A percentile compares a stretch with the other conserved stretches of the same genome.
Evolutionary conservation across 2,888 invertebrate species (phyloP).

Genomic region (Mayetiola destructor): DNA sequence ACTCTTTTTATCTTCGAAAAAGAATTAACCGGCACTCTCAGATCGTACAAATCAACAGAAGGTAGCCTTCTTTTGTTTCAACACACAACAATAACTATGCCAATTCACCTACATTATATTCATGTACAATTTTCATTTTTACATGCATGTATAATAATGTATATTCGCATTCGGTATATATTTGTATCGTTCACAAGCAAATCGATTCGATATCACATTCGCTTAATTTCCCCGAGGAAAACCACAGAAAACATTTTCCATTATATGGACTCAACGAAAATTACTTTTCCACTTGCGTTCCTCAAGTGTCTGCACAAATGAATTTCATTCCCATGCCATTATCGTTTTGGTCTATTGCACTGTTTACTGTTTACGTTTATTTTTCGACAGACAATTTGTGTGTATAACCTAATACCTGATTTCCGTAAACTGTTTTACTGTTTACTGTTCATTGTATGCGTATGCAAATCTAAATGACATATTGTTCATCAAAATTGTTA

Average conservation of each 20-base stretch:
- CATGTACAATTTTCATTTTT: too few species aligned
- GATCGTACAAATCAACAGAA: too few species aligned
- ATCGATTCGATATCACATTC: slow-evolving; percentile 12
- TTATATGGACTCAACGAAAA: slow-evolving; percentile 14
- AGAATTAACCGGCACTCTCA: too few species aligned
- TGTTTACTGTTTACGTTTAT: not conserved
- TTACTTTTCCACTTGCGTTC: slow-evolving; percentile 14
- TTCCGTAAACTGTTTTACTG: too few species aligned
- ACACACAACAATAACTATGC: too few species aligned
- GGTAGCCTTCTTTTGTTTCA: too few species aligned
- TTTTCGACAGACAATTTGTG: not conserved
- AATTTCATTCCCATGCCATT: not conserved
- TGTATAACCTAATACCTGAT: not conserved
- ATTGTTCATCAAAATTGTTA: slow-evolving; percentile 8
- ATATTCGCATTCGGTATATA: too few species aligned
- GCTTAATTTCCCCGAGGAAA: slow-evolving; percentile 15
- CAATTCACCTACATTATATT: too few species aligned
- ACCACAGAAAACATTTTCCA: slow-evolving; percentile 16
- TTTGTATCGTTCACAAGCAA: too few species aligned
- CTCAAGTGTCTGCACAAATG: not conserved
- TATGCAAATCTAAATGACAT: slow-evolving; percentile 13
- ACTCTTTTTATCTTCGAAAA: too few species aligned
- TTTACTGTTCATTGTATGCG: not conserved
- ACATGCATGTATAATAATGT: too few species aligned
- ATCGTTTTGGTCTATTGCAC: not conserved